Evolutionary conservation across 2,888 invertebrate genomes (phyloP).

Genomic region (Vesta saturnalis): DNA sequence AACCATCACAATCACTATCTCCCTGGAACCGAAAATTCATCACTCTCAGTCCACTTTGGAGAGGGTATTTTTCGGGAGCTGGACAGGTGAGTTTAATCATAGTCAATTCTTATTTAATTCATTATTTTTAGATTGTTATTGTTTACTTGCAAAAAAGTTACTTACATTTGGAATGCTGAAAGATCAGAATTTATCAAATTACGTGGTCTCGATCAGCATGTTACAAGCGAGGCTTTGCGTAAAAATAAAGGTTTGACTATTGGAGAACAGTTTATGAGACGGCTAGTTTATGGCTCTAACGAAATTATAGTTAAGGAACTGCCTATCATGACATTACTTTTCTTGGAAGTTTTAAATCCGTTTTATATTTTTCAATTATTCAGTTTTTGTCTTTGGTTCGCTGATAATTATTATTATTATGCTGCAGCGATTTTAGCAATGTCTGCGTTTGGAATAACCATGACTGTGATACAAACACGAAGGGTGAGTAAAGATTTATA

Average conservation of each 20-base stretch:
- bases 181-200: conserved; percentile 75
- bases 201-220: conserved; percentile 77
- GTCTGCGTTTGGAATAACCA: conserved; percentile 84
- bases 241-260: conserved; percentile 69
- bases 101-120: conserved; percentile 4
- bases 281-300: conserved; percentile 84
- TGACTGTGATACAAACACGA: conserved; percentile 85
- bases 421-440: conserved; percentile 86
- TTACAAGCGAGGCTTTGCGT: conserved; percentile 72
- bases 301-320: conserved; percentile 85
- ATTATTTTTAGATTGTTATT: conserved; percentile 60
- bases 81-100: conserved; percentile 49
- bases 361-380: conserved; percentile 97
- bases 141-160: conserved; percentile 86
- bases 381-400: conserved; percentile 88
- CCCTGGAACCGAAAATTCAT: conserved; percentile 36
- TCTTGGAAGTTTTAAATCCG: conserved; percentile 89
- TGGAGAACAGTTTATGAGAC: conserved; percentile 71
- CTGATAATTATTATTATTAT: conserved; percentile 90
- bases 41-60: conserved; percentile 58
- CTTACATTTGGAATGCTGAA: conserved; percentile 81
- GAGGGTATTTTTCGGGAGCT: conserved; percentile 57
- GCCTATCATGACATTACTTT: conserved; percentile 75
- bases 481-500: conserved; percentile 73
- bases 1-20: conserved; percentile 43